Evolutionary conservation across 1,140 invertebrate genomes (phyloP), one percentile per base, ranked within the genome.

Genomic region (Triops longicaudatus): DNA sequence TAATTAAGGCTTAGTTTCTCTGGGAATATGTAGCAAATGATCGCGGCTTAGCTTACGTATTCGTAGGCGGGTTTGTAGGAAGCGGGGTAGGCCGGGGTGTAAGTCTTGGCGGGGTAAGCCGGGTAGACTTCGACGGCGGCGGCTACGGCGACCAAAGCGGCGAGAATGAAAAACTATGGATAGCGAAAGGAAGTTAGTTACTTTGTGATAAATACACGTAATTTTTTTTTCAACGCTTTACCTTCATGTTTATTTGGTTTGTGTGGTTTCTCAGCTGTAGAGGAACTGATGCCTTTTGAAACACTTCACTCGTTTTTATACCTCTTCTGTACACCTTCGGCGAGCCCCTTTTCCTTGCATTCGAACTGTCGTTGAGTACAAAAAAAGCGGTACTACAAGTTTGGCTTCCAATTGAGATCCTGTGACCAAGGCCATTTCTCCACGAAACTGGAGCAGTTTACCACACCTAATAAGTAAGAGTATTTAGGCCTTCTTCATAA

Each of bases 101-200:
- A 63, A 63, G 44, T 63, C 44, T 63, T 63, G 26, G 73, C 73
- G 26, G 73, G 73, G 73, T 73, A 73, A 37, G 73, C 73, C 28
- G 73, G 73, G 14, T 73, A 73, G 50, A 63, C 50, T 42, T 77
- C 76, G 17, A 73, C 76, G 72, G 76, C 78, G 26, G 77, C 28
- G 7, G 74, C 78, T 17, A 76, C 74, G 41, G 75, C 78, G 26
- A 78, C 71, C 74, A 78, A 73, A 11, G 75, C 75, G 63, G 75
- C 75, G 74, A 78, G 10, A 26, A 78, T 76, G n/a, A 78, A 72
- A 9, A 78, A 37, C 78, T 78, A 17, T 14, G 11, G 27, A 73
- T 12, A 73, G 12, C 31, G 44, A 75, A 63, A 63, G 7, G 14
- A 4, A 63, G 14, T 63, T 7, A 22, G 4, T 63, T n/a, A 63